phyloP scores from a whole-genome alignment of 2,888 invertebrate genomes.

The Oxytorus armatus region DNA sequence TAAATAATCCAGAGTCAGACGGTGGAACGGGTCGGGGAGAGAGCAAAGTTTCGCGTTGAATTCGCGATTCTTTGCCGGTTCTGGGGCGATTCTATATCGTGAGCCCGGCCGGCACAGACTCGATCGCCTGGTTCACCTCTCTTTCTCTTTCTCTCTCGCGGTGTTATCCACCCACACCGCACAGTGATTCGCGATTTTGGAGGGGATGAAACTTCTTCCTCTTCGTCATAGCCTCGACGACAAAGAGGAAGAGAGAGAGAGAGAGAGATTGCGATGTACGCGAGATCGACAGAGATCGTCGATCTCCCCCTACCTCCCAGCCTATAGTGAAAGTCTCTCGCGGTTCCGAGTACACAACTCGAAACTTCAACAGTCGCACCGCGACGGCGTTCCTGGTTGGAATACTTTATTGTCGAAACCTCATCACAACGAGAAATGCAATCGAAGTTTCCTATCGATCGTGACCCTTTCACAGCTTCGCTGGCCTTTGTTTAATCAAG shows the following conservation, averaged over 20 bases:
- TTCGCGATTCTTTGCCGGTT: slow-evolving; percentile 42
- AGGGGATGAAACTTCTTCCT: slow-evolving; percentile 25
- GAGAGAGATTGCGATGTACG: too few relatives aligned
- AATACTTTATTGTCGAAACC: slow-evolving; percentile 5
- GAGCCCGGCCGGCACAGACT: slow-evolving; percentile 26
- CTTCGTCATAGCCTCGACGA: slow-evolving; percentile 8
- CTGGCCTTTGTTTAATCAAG: slow-evolving; percentile 11
- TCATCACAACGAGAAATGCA: slow-evolving; percentile 20
- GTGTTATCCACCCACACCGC: slow-evolving; percentile 53
- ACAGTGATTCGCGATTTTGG: slow-evolving; percentile 2
- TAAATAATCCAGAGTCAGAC: slow-evolving; percentile 29
- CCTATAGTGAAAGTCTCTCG: slow-evolving; percentile 68
- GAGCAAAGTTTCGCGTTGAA: slow-evolving; percentile 39
- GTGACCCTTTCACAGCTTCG: slow-evolving; percentile 10
- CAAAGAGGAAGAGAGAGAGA: too few relatives aligned
- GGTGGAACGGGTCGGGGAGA: slow-evolving; percentile 46
- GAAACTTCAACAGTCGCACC: slow-evolving; percentile 71
- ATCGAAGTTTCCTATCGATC: slow-evolving; percentile 7
- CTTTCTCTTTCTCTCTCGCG: not conserved
- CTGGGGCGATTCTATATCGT: slow-evolving; percentile 4
- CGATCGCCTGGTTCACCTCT: slow-evolving; percentile 46
- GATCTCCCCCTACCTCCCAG: slow-evolving; percentile 34
- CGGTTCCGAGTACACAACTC: slow-evolving; percentile 62
- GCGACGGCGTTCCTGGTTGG: slow-evolving; percentile 70
- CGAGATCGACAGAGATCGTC: slow-evolving; percentile 50